Base-by-base conservation (phyloP, 2,113 vertebrate species). In the Sphyrna mokarran region DNA sequence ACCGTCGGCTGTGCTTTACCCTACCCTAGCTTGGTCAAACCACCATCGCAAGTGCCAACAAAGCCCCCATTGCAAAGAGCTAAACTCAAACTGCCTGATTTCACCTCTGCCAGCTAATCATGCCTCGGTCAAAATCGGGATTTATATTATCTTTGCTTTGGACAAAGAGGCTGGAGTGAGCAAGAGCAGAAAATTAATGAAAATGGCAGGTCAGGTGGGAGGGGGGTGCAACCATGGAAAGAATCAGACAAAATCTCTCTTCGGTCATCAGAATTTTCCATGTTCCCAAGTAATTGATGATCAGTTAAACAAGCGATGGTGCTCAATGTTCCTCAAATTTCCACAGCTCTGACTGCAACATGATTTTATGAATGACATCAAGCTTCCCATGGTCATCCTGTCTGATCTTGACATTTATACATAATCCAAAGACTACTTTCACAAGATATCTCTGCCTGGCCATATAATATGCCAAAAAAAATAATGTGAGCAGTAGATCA, bases 401-500 rank as follows among this genome's bases (percentile, higher is more conserved):
- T 95, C 69, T 76, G 94, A 70, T 54, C 11, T 18, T 95, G 69
- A 72, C 26, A 66, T 72, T 95, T 33, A 48, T 48, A 48, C 26
- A 72, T 54, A 23, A 95, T 69, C 23, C 13, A 72, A 95, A 54
- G 23, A n/a, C 40, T 13, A 26, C 63, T 95, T 94, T 48, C 29
- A 6, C 40, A 40, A 94, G 66, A 94, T 69, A 94, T 69, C 20
- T 40, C 63, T 43, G 91, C 16, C 37, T 94, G 91, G 9, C 14
- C 37, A 40, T 22, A 68, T 94, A 69, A 69, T 43, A 8, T 69
- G 37, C 68, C 40, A 72, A 76, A 70, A 33, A 33, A 72, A 43
- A 72, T 95, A 76, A 95, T 95, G n/a, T 95, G 33, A 72, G 68
- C 94, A 48, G 43, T 76, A 54, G 94, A 72, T 76, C 69, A 72